Conservation (phyloP, 2,888 invertebrate genomes). For the Parnassius glacialis region DNA sequence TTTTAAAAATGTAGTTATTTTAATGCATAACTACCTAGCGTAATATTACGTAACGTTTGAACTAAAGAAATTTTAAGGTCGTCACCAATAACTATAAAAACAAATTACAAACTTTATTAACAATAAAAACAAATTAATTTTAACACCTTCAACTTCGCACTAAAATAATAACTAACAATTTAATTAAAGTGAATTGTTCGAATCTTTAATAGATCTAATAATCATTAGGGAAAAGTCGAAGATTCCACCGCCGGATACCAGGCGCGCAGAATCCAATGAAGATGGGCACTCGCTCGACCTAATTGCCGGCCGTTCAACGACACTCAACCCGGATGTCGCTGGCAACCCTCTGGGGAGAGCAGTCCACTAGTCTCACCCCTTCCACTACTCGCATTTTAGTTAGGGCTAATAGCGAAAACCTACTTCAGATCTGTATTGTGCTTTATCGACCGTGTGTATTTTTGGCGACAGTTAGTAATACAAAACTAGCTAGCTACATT, state of each 20-base stretch:
- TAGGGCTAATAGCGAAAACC: constrained; percentile 46
- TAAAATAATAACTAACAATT: neutral
- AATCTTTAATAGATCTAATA: constrained; percentile 3
- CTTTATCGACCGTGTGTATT: constrained; percentile 18
- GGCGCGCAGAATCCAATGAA: constrained; percentile 42
- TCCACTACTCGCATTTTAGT: constrained; percentile 36
- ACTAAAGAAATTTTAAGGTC: neutral
- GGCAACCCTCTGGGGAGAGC: constrained; percentile 49
- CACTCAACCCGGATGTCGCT: constrained; percentile 67
- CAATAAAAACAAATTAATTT: too few relatives aligned
- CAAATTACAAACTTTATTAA: too few relatives aligned
- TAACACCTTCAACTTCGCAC: too few relatives aligned
- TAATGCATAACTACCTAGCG: neutral
- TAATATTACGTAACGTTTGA: too few relatives aligned
- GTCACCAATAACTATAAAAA: too few relatives aligned
- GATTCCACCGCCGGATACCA: constrained; percentile 43
- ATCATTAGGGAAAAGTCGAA: constrained; percentile 33
- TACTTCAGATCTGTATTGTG: constrained; percentile 35
- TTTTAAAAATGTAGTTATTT: neutral
- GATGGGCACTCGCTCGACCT: constrained; percentile 61
- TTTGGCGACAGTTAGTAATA: neutral
- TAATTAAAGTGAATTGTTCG: constrained; percentile 10
- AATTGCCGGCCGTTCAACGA: constrained; percentile 69
- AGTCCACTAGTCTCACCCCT: constrained; percentile 33
- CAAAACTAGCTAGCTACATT: too few relatives aligned